phyloP scores from a whole-genome alignment of 2,113 vertebrate species.

The Stegastes partitus region DNA sequence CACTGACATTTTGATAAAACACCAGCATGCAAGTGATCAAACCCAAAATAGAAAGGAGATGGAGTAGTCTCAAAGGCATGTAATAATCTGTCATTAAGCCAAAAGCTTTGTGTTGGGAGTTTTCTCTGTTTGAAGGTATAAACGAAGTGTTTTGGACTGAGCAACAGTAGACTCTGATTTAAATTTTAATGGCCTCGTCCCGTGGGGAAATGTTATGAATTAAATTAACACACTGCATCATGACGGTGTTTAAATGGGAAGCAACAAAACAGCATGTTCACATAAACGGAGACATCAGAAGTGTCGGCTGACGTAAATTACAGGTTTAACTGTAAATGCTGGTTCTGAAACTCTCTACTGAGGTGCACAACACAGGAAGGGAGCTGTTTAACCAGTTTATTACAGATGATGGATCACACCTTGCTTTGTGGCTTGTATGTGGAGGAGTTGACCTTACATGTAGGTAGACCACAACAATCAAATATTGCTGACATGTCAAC shows the following conservation, averaged over 20 bases:
- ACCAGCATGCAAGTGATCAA: neutral
- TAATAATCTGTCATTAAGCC: neutral
- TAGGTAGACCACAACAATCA: neutral
- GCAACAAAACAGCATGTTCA: neutral
- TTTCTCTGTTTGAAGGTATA: neutral
- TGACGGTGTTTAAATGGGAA: neutral
- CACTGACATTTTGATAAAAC: slow-evolving; percentile 3
- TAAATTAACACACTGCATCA: neutral
- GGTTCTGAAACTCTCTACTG: neutral
- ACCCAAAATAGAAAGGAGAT: neutral
- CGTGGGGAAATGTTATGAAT: too few relatives aligned
- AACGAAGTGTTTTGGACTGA: neutral
- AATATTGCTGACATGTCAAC: neutral
- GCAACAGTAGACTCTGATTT: neutral
- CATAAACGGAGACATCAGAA: slow-evolving; percentile 16
- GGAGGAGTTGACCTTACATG: neutral
- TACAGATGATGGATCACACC: neutral
- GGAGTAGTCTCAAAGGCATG: neutral
- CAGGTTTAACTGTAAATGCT: slow-evolving; percentile 18
- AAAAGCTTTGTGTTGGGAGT: neutral
- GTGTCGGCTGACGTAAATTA: slow-evolving; percentile 22
- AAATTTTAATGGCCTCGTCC: too few relatives aligned
- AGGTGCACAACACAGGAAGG: neutral
- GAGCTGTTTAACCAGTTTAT: slow-evolving; percentile 25
- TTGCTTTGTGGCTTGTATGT: slow-evolving; percentile 6